Conservation (phyloP, 2,888 invertebrate genomes). For the Busseola fusca region DNA sequence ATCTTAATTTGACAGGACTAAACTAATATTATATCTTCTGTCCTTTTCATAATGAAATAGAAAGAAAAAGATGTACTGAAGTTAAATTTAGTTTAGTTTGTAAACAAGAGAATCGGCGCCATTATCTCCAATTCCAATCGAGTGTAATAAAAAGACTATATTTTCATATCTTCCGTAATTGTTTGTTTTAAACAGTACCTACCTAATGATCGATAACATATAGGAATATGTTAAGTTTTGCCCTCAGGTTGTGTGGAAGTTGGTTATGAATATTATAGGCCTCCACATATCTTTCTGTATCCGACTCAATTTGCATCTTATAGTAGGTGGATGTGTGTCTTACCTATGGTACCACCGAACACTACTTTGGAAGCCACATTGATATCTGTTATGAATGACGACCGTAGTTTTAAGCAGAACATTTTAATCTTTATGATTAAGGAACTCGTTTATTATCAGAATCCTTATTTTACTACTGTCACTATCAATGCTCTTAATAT, state of each 20-base stretch:
- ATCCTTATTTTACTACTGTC: background rate
- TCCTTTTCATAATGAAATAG: no score
- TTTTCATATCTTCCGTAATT: background rate
- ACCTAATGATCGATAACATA: background rate
- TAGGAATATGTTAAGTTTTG: background rate
- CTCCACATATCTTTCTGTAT: slow-evolving; percentile 17
- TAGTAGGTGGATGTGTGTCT: background rate
- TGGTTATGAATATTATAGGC: slow-evolving; percentile 28
- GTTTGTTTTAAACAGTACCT: background rate
- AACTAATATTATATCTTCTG: no score
- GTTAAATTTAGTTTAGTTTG: no score
- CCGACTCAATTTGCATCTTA: slow-evolving; percentile 27
- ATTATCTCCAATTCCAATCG: background rate
- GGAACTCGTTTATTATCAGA: background rate
- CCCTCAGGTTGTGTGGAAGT: background rate
- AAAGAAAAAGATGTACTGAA: no score
- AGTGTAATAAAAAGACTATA: background rate
- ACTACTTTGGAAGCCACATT: background rate
- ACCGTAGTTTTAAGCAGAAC: background rate
- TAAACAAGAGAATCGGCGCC: no score
- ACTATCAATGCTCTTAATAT: background rate
- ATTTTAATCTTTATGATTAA: background rate
- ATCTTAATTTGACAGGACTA: no score
- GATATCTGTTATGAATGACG: background rate
- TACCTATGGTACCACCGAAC: background rate